These are phyloP conservation scores for Platycnemis pennipes DNA, from an alignment of 2,888 invertebrate genomes.

Conservation along the genomic window DNA sequence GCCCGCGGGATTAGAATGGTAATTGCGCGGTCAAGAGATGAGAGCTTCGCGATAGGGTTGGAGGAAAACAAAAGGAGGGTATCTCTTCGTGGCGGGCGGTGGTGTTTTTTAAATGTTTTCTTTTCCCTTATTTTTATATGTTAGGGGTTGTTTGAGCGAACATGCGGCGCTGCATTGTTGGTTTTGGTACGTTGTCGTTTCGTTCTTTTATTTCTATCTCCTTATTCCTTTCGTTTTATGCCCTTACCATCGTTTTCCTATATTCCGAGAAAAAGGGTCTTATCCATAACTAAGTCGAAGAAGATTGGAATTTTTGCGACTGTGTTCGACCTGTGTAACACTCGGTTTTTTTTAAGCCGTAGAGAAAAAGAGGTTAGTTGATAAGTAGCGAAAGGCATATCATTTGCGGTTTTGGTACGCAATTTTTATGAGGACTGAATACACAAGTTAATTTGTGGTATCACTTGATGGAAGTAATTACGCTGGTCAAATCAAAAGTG, in stretches of 20 bases:
- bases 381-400: neutral
- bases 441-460: neutral
- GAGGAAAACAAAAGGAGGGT: neutral
- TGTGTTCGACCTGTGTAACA: neutral
- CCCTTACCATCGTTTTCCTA: neutral
- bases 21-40: conserved; percentile 50
- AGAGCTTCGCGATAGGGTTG: neutral
- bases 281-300: neutral
- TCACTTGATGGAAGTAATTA: no score
- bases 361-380: neutral
- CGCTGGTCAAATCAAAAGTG: no score
- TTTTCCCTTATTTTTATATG: neutral
- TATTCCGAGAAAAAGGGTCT: neutral
- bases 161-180: neutral
- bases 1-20: conserved; percentile 32
- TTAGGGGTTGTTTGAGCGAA: neutral
- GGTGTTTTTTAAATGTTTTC: conserved; percentile 7
- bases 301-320: conserved; percentile 10
- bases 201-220: neutral
- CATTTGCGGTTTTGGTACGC: neutral
- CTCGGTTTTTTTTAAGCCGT: neutral
- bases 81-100: neutral
- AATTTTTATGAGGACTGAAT: no score
- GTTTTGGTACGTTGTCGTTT: neutral
- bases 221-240: neutral